phyloP scores from a whole-genome alignment of 2,113 vertebrate genomes.

The Cardinalis cardinalis region DNA sequence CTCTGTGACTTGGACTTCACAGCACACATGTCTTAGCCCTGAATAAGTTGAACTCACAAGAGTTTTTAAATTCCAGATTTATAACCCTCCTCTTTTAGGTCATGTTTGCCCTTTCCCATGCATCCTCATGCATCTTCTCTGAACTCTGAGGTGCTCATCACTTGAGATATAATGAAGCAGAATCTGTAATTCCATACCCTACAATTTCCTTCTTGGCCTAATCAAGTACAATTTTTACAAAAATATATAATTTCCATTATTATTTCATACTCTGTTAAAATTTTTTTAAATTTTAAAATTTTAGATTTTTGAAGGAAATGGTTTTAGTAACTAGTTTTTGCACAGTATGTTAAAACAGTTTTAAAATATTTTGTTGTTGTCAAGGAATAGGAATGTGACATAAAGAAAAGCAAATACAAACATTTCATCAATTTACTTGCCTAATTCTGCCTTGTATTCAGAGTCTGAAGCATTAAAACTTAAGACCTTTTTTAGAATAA shows the following conservation, averaged over 20 bases:
- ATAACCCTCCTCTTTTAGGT: background rate
- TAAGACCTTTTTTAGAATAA: background rate
- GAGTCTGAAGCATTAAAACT: background rate
- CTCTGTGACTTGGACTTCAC: background rate
- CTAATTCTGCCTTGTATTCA: background rate
- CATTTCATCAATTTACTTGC: background rate
- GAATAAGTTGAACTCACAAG: background rate
- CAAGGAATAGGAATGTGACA: background rate
- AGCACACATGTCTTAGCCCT: background rate
- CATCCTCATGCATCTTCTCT: background rate
- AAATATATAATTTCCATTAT: background rate
- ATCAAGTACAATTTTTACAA: background rate
- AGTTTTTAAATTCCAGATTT: background rate
- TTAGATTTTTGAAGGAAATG: background rate
- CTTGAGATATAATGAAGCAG: background rate
- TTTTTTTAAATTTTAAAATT: background rate
- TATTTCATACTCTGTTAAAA: background rate
- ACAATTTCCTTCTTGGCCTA: background rate
- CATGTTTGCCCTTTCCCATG: background rate
- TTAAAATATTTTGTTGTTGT: background rate
- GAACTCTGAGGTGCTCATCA: background rate
- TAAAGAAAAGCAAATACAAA: background rate
- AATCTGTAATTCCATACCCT: background rate
- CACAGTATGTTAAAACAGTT: background rate
- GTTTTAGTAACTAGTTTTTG: background rate